Conservation (phyloP, 2,888 invertebrate genomes). For the Malachius bipustulatus region DNA sequence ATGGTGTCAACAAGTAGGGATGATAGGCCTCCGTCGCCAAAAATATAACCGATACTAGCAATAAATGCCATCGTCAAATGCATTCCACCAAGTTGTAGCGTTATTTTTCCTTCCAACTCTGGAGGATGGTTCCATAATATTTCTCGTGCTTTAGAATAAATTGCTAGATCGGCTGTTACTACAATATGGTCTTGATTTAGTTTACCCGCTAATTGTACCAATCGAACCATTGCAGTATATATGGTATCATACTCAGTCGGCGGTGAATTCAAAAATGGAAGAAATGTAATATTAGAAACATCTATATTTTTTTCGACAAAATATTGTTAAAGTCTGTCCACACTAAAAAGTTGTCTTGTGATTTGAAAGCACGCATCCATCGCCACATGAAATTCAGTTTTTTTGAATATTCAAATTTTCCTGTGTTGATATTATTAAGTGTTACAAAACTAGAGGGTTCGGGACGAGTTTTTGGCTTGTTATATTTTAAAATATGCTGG, state of each 20-base stretch:
- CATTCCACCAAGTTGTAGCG: conserved; percentile 13
- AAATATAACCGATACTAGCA: conserved; percentile 16
- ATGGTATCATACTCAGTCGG: conserved; percentile 15
- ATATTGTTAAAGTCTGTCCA: not conserved
- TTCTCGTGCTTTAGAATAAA: conserved; percentile 10
- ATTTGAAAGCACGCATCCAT: not conserved
- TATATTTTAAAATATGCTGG: not conserved
- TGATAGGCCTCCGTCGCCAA: conserved; percentile 16
- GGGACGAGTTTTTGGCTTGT: conserved; percentile 2
- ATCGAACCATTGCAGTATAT: conserved; percentile 12
- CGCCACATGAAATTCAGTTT: conserved; percentile 3
- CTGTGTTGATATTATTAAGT: not conserved
- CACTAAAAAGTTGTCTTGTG: not conserved
- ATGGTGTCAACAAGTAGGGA: not conserved
- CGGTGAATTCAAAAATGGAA: conserved; percentile 16
- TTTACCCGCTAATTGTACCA: conserved; percentile 12
- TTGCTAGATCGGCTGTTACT: conserved; percentile 10
- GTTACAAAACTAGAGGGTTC: not conserved
- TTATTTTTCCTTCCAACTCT: conserved; percentile 14
- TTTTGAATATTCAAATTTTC: not conserved
- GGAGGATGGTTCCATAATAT: conserved; percentile 12
- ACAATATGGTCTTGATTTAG: conserved; percentile 10
- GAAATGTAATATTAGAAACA: conserved; percentile 13
- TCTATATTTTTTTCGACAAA: conserved; percentile 8
- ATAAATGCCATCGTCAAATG: conserved; percentile 17